These are phyloP conservation scores for Malurus splendens DNA, from an alignment of 2,797 vertebrate genomes.

Conservation along the genomic window DNA sequence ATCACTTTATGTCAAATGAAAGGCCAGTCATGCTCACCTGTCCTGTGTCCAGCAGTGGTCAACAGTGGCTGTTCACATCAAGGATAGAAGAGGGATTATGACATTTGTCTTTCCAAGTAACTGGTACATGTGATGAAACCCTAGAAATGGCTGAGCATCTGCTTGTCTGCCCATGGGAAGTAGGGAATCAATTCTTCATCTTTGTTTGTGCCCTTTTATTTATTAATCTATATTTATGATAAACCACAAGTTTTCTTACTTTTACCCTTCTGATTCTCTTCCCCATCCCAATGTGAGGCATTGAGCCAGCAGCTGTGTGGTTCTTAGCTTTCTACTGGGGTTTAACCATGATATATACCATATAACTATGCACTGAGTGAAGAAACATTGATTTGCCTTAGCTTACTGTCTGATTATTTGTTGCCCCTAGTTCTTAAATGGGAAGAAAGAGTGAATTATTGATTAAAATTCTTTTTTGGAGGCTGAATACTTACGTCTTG, in stretches of 20 bases:
- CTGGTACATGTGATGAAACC: accelerated
- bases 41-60: neutral
- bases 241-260: neutral
- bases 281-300: neutral
- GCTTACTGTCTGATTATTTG: neutral
- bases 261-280: neutral
- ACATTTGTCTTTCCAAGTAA: neutral
- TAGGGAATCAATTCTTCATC: neutral
- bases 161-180: neutral
- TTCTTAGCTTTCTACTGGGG: neutral
- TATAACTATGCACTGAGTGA: neutral
- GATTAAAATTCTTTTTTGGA: neutral
- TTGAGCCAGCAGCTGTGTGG: neutral
- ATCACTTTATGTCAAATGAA: neutral
- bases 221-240: neutral
- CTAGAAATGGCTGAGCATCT: neutral
- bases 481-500: neutral
- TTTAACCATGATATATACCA: neutral
- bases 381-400: neutral
- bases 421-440: neutral
- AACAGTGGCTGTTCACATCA: neutral
- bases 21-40: neutral
- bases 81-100: neutral
- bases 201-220: neutral
- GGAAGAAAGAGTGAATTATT: neutral